Conservation (phyloP, 2,797 vertebrate genomes). For the Hydrophis major region DNA sequence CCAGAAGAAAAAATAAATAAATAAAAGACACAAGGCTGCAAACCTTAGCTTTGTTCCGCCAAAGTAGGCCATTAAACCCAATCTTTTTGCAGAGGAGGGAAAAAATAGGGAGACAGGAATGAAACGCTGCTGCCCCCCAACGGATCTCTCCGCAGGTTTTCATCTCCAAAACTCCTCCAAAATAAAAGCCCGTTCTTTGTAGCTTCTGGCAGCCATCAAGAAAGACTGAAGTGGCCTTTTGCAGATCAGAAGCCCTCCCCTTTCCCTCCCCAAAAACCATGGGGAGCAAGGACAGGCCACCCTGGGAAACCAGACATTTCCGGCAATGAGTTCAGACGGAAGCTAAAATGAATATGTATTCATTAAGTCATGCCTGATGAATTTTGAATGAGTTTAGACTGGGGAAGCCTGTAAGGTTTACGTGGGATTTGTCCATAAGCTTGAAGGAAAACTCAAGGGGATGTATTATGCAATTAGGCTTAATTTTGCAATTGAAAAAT, state of each 20-base stretch:
- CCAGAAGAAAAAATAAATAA: not conserved
- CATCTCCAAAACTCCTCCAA: slow-evolving; percentile 34
- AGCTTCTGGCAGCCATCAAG: not conserved
- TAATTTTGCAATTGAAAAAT: not conserved
- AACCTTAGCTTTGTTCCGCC: not conserved
- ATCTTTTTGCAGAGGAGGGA: not conserved
- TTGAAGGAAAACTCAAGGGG: not conserved
- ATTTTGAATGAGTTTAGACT: not conserved
- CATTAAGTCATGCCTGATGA: not conserved
- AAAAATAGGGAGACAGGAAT: not conserved
- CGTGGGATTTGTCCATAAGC: not conserved
- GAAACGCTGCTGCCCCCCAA: slow-evolving; percentile 19
- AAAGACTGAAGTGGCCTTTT: not conserved
- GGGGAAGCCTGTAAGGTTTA: not conserved
- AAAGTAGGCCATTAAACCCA: not conserved
- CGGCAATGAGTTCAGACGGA: not conserved
- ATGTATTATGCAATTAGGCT: not conserved
- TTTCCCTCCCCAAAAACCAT: not conserved
- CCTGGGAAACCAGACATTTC: not conserved
- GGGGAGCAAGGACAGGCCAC: not conserved
- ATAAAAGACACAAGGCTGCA: not conserved
- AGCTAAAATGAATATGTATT: not conserved
- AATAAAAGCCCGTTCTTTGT: slow-evolving; percentile 56
- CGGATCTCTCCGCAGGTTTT: not conserved
- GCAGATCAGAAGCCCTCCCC: not conserved